Evolutionary conservation across 2,888 invertebrate genomes (phyloP), one percentile per base, ranked within the genome.

Genomic region (Ferdinandea cuprea): DNA sequence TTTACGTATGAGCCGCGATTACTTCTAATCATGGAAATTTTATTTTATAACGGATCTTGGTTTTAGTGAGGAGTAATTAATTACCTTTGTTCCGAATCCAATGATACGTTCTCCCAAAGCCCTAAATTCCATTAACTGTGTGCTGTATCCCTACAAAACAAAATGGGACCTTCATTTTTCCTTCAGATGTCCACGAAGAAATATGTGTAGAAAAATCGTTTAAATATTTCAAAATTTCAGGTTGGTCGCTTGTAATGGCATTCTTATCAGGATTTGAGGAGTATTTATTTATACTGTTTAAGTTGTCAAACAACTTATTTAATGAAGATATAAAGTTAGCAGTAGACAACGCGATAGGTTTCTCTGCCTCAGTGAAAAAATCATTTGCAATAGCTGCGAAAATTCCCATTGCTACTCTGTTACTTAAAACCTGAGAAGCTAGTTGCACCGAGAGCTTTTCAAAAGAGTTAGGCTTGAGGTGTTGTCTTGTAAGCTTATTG

Each of bases 41-140:
- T 58, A 15, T 58, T 58, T 58, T 58, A 40, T 3, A 58, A 15
- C 6, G 58, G n/a, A n/a, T n/a, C n/a, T n/a, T n/a, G n/a, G n/a
- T n/a, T n/a, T n/a, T n/a, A n/a, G n/a, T n/a, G n/a, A n/a, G n/a
- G n/a, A 42, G 25, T 58, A 28, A 58, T 42, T 28, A 58, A 15
- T 28, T 28, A 58, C 3, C 9, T 19, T 44, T 44, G 44, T 19
- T 44, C 44, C 19, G 44, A 17, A 2, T 58, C 58, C 9, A 15
- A 1, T 25, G 58, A 58, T 25, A 58, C 42, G 13, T 25, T 13
- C 8, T 58, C 58, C 58, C n/a, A n/a, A n/a, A n/a, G 8, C 13
- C 13, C 9, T 42, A 13, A n/a, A 58, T 42, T 13, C 58, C 58
- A 28, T 58, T 37, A 40, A 58, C 3, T 19, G 44, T 44, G 8